Base-by-base conservation (phyloP, 2,888 invertebrate species). In the Smittia aterrima region DNA sequence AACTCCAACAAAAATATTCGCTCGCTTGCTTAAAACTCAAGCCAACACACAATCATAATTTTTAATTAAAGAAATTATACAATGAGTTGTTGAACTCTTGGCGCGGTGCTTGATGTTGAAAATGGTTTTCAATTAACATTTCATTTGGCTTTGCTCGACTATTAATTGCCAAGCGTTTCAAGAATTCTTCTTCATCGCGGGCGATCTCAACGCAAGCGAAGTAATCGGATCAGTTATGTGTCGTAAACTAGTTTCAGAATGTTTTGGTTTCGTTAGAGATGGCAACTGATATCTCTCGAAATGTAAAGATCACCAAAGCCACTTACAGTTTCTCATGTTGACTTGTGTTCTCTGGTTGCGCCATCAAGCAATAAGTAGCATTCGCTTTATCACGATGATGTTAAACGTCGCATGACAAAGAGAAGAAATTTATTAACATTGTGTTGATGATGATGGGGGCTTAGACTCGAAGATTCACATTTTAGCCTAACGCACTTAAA, bases 41-140 rank as follows among this genome's bases (percentile, higher is more conserved):
- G n/a, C 47, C 32, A n/a, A 38, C 47, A 58, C 22, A 58, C 58
- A 22, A 58, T 58, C 58, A 58, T 58, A 58, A 58, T 58, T 58
- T 58, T 58, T 58, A 58, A 58, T 58, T 58, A 22, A 58, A 58
- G 58, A 58, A 20, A 58, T 58, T 58, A n/a, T n/a, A n/a, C 58
- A 18, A 7, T 22, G 13, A 22, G 22, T 22, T 22, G 58, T 22
- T 58, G 58, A 58, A 58, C 58, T 58, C 58, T 58, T 22, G 16
- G 18, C 22, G 58, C 58, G 20, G 58, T 58, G 22, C 22, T 7
- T 6, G 47, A 47, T 47, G 47, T 7, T 47, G 47, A 18, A 22
- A 58, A 58, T 22, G 58, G 22, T 58, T 58, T 58, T 58, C n/a
- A 58, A 58, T 58, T 58, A 58, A 9, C 58, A 58, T 58, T 58